phyloP scores from a whole-genome alignment of 2,113 vertebrate species.

The Rhineura floridana region DNA sequence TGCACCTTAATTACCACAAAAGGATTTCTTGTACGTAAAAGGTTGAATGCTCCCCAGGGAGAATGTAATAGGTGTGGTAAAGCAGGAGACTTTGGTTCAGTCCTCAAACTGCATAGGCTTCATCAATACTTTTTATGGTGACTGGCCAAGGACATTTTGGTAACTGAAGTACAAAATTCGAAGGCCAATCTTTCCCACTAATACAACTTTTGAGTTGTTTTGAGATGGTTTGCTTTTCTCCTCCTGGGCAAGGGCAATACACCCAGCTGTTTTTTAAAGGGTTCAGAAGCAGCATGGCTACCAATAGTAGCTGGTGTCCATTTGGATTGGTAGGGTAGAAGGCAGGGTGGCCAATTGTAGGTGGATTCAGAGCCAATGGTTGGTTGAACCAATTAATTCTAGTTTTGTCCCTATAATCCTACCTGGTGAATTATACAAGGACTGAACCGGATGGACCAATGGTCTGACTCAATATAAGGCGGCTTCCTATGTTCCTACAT shows the following conservation, averaged over 20 bases:
- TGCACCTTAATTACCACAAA: constrained; percentile 61
- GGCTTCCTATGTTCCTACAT: too few relatives aligned
- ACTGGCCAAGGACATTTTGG: constrained; percentile 21
- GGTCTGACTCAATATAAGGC: too few relatives aligned
- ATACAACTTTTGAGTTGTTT: neutral
- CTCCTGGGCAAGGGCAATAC: neutral
- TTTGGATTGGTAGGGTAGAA: too few relatives aligned
- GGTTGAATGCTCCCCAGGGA: constrained; percentile 4
- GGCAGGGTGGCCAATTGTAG: too few relatives aligned
- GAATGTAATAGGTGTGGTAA: constrained; percentile 51
- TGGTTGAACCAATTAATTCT: too few relatives aligned
- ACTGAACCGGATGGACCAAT: too few relatives aligned
- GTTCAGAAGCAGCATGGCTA: neutral
- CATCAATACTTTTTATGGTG: constrained; percentile 1
- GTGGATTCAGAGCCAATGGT: too few relatives aligned
- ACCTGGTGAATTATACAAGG: too few relatives aligned
- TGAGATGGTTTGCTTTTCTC: neutral
- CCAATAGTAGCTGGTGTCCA: too few relatives aligned
- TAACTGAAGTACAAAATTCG: neutral
- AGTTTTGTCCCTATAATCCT: too few relatives aligned
- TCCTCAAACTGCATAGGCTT: neutral
- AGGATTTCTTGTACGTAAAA: constrained; percentile 56
- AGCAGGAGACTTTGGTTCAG: neutral
- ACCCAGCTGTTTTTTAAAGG: neutral
- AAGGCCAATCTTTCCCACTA: neutral